Conservation (phyloP, 2,797 vertebrate genomes). For the Pangasius mekongensis region DNA sequence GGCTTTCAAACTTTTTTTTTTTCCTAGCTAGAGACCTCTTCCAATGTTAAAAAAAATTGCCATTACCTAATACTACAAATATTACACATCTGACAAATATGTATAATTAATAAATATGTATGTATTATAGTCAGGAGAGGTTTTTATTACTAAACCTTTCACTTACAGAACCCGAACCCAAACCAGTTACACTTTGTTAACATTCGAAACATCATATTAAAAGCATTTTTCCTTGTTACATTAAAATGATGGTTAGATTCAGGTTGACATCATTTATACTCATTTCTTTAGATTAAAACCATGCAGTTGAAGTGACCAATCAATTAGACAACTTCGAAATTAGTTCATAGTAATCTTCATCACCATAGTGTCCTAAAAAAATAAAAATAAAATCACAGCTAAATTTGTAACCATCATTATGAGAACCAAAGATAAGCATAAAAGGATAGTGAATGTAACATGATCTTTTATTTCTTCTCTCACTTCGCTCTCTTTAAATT, state of each 20-base stretch:
- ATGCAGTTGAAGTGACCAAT: not conserved
- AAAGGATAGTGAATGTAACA: not conserved
- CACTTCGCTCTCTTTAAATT: not conserved
- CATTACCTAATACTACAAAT: not conserved
- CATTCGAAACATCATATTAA: not conserved
- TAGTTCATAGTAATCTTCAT: not conserved
- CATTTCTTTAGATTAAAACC: not conserved
- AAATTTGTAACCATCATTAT: not conserved
- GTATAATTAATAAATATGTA: not conserved
- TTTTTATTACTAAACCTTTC: not conserved
- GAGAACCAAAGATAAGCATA: not conserved
- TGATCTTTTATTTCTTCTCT: not conserved
- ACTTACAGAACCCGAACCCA: not conserved
- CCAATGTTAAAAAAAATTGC: not conserved
- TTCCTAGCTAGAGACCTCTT: not conserved
- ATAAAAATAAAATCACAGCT: not conserved
- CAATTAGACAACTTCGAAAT: not conserved
- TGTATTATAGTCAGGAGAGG: not conserved
- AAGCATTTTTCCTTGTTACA: not conserved
- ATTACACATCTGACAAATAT: not conserved
- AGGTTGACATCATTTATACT: not conserved
- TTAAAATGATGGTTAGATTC: not conserved
- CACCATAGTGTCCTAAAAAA: not conserved
- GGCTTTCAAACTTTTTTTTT: not conserved
- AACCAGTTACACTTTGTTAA: not conserved